Base-by-base conservation (phyloP, 2,113 vertebrate species). In the Coryphaenoides rupestris region DNA sequence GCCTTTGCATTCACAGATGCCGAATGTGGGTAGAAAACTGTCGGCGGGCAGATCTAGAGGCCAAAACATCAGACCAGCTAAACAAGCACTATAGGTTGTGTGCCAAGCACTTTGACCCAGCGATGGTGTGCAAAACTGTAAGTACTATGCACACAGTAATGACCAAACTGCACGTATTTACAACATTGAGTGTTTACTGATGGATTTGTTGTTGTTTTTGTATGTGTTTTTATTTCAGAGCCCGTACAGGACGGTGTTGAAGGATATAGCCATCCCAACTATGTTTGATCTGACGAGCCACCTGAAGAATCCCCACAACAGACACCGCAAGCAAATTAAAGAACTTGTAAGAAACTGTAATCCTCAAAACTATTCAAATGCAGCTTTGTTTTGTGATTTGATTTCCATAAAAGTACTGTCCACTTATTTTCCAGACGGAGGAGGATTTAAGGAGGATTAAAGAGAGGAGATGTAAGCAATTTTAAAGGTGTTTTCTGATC, bases 11-110 rank as follows among this genome's bases (percentile, higher is more conserved):
- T 40, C 33, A 40, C 75, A 98, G 95, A 77, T 98, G 95, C 77
- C 91, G 92, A 47, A 93, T 94, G 65, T 98, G 95, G 95, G 95
- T 98, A 16, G 95, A 98, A 79, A 98, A 98, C 75, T 98, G 95
- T 82, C 93, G 95, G 67, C 86, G 95, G 78, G 94, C 93, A 33
- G 95, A 97, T 79, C 81, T 98, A 50, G 95, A 97, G 89, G 93
- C 93, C 52, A 96, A 97, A 89, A 96, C 95, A 24, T 91, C 95
- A 1, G 95, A 97, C 79, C 95, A 97, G 62, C 88, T 98, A 68
- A 97, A 98, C 84, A 98, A 97, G 55, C 95, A 98, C 76, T 98
- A 98, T 77, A 86, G 96, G 60, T 78, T 98, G 28, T 98, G 96
- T 3, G 95, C 96, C 45, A 95, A 96, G 75, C 96, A 98, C 79